Percentiles rank a stretch among this genome's conserved stretches.
Conservation (phyloP, 2,888 invertebrate species). For the Drosophila tanythrix region DNA sequence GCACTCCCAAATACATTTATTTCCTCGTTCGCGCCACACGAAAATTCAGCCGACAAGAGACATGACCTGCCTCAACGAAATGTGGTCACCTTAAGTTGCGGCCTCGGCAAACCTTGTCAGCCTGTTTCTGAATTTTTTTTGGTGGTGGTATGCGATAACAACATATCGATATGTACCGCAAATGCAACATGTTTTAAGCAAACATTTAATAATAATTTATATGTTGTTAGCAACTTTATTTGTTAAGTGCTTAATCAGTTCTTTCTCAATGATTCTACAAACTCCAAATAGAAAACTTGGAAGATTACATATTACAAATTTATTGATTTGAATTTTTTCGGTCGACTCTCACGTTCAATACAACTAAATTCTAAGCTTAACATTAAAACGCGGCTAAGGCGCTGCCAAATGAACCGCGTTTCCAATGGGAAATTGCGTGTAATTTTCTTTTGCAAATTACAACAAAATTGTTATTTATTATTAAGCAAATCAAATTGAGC, state of each 20-base stretch:
- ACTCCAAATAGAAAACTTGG: conserved; percentile 75
- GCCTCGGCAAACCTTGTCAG: no score
- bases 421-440: conserved; percentile 14
- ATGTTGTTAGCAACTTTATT: conserved; percentile 80
- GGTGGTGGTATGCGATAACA: no score
- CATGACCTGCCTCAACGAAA: no score
- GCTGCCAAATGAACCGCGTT: conserved; percentile 35
- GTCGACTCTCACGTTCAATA: conserved; percentile 57
- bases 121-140: no score
- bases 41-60: no score
- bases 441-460: conserved; percentile 32
- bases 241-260: conserved; percentile 83
- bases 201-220: no score
- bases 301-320: conserved; percentile 70
- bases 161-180: no score
- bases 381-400: conserved; percentile 24
- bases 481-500: conserved; percentile 33
- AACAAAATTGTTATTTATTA: conserved; percentile 44
- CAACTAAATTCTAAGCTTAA: conserved; percentile 63
- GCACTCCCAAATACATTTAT: no score
- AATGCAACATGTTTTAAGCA: no score
- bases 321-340: conserved; percentile 57
- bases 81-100: no score
- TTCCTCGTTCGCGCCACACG: no score
- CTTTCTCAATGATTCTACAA: conserved; percentile 81